Conservation (phyloP, 2,888 invertebrate species). For the Phalangium opilio region DNA sequence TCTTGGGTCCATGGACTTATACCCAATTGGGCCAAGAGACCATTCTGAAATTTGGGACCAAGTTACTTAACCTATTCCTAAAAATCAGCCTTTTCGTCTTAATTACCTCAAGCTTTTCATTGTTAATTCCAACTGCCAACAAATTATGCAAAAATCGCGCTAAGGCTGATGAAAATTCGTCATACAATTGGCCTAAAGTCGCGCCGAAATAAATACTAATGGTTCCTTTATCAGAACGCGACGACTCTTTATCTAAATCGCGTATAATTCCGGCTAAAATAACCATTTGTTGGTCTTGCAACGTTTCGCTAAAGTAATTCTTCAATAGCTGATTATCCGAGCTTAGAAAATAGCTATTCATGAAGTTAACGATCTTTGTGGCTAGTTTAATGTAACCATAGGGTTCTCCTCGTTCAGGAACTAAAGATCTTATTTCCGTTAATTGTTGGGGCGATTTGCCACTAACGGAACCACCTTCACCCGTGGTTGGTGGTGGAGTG, state of each 20-base stretch:
- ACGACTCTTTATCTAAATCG: slow-evolving; percentile 78
- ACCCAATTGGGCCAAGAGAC: slow-evolving; percentile 52
- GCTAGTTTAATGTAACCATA: slow-evolving; percentile 71
- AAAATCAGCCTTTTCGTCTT: no score
- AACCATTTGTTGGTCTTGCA: slow-evolving; percentile 68
- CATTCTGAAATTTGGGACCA: slow-evolving; percentile 36
- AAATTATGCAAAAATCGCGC: slow-evolving; percentile 59
- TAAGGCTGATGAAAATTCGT: slow-evolving; percentile 48
- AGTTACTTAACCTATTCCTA: no score
- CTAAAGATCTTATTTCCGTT: slow-evolving; percentile 37
- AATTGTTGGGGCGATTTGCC: slow-evolving; percentile 24
- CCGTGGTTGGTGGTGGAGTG: slow-evolving; percentile 18
- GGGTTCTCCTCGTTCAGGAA: slow-evolving; percentile 62
- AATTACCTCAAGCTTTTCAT: no score
- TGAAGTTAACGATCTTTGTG: slow-evolving; percentile 67
- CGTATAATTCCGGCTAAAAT: slow-evolving; percentile 64
- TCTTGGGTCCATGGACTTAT: slow-evolving; percentile 46
- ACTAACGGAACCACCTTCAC: slow-evolving; percentile 8
- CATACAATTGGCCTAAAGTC: slow-evolving; percentile 43
- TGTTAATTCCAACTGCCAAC: slow-evolving; percentile 43
- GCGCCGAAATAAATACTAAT: slow-evolving; percentile 58
- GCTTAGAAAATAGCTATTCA: slow-evolving; percentile 64
- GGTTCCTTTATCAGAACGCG: slow-evolving; percentile 62
- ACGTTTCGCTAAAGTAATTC: slow-evolving; percentile 23
- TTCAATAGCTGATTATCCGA: slow-evolving; percentile 35